Conservation (phyloP, 2,113 vertebrate species). For the Macquaria ambigua region DNA sequence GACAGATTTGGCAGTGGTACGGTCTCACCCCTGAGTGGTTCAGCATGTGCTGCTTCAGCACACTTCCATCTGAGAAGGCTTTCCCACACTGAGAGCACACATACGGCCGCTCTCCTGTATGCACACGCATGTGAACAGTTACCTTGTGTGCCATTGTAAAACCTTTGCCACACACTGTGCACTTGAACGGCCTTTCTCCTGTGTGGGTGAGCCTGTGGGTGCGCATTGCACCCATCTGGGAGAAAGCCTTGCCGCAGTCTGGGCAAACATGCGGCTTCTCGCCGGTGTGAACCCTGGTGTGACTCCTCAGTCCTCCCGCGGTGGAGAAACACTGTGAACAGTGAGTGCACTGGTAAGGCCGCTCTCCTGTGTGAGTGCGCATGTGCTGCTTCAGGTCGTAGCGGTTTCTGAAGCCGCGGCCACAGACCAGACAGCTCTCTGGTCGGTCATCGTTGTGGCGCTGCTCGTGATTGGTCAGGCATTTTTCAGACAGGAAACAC, state of each 20-base stretch:
- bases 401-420: slow-evolving; percentile 78
- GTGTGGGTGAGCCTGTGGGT: slow-evolving; percentile 83
- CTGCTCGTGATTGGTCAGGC: slow-evolving; percentile 77
- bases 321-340: slow-evolving; percentile 81
- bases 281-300: slow-evolving; percentile 80
- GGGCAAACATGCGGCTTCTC: slow-evolving; percentile 81
- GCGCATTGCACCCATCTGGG: slow-evolving; percentile 80
- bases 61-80: slow-evolving; percentile 81
- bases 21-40: slow-evolving; percentile 84
- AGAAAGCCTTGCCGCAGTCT: slow-evolving; percentile 81
- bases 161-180: slow-evolving; percentile 79
- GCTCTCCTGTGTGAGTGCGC: slow-evolving; percentile 82
- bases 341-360: slow-evolving; percentile 81
- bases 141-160: slow-evolving; percentile 82
- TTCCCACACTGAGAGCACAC: slow-evolving; percentile 82
- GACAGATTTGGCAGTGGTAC: slow-evolving; percentile 82
- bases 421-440: slow-evolving; percentile 76
- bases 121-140: slow-evolving; percentile 81
- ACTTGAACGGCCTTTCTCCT: slow-evolving; percentile 79
- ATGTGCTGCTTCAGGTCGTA: slow-evolving; percentile 82
- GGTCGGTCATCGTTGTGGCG: slow-evolving; percentile 78
- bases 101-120: slow-evolving; percentile 80
- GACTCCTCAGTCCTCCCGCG: slow-evolving; percentile 76
- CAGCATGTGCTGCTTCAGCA: slow-evolving; percentile 82
- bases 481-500: slow-evolving; percentile 79